Percentiles rank a stretch among this genome's conserved stretches.
Evolutionary conservation across 2,888 invertebrate genomes (phyloP).

Genomic region (Acanthococcus lagerstroemiae): DNA sequence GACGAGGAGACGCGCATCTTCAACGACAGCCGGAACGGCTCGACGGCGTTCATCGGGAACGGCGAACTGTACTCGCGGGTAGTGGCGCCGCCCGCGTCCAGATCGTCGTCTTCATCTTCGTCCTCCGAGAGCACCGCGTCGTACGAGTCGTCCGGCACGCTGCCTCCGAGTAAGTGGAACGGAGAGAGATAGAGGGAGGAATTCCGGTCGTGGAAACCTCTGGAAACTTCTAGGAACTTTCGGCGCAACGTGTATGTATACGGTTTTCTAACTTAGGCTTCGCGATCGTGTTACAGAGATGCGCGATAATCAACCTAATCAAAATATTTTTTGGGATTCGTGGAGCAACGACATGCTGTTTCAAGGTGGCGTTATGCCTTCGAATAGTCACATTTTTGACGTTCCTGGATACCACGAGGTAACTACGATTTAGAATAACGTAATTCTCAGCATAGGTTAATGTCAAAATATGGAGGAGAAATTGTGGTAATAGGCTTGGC

Average conservation of each 20-base stretch:
- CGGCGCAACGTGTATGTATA: no score
- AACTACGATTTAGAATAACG: background rate
- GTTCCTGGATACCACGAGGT: background rate
- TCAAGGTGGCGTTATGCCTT: slow-evolving; percentile 13
- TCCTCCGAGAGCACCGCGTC: slow-evolving; percentile 16
- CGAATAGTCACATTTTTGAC: slow-evolving; percentile 13
- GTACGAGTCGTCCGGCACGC: background rate
- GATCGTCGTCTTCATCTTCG: slow-evolving; percentile 12
- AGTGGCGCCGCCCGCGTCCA: background rate
- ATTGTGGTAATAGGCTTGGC: background rate
- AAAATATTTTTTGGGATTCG: slow-evolving; percentile 16
- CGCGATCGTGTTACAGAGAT: slow-evolving; percentile 2
- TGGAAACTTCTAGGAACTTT: no score
- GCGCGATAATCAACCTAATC: slow-evolving; percentile 1
- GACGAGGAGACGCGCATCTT: background rate
- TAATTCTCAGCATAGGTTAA: no score
- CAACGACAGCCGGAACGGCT: background rate
- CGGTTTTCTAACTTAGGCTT: no score
- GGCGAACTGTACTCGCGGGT: slow-evolving; percentile 11
- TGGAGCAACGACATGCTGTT: slow-evolving; percentile 16
- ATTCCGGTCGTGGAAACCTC: no score
- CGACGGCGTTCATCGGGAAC: background rate
- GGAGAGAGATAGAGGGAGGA: no score
- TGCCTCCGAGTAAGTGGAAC: slow-evolving; percentile 4
- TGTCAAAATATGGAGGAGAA: background rate